Evolutionary conservation across 2,113 vertebrate genomes (phyloP).

Genomic region (Brachypteracias leptosomus): DNA sequence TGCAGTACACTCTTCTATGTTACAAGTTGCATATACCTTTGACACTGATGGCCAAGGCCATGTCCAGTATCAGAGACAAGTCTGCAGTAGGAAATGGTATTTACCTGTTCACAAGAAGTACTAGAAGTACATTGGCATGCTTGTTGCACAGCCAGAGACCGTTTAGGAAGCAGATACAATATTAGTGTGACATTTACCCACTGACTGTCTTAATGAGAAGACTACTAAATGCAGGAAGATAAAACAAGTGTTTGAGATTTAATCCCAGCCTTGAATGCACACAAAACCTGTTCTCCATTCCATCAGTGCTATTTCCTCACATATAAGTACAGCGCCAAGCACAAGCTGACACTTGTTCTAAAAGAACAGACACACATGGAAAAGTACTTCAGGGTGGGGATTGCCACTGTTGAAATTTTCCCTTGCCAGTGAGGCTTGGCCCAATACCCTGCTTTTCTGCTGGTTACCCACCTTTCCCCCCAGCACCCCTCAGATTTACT

Average conservation of each 20-base stretch:
- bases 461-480: neutral
- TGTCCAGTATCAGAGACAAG: neutral
- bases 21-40: neutral
- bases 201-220: neutral
- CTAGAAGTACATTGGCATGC: neutral
- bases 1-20: rapidly evolving
- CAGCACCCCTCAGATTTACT: neutral
- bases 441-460: neutral
- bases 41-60: neutral
- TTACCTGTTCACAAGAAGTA: neutral
- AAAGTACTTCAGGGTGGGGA: neutral
- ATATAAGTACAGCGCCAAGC: rapidly evolving
- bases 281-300: neutral
- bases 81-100: neutral
- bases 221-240: neutral
- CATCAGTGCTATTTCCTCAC: neutral
- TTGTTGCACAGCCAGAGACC: neutral
- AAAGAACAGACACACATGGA: neutral
- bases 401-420: neutral
- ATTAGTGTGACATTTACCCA: neutral
- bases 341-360: neutral
- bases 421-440: neutral
- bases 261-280: neutral
- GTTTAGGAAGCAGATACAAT: neutral
- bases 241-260: neutral